Percentiles rank a stretch among this genome's conserved stretches.
Evolutionary conservation across 1,140 invertebrate genomes (phyloP).

Genomic region (Sarcophaga peregrina): DNA sequence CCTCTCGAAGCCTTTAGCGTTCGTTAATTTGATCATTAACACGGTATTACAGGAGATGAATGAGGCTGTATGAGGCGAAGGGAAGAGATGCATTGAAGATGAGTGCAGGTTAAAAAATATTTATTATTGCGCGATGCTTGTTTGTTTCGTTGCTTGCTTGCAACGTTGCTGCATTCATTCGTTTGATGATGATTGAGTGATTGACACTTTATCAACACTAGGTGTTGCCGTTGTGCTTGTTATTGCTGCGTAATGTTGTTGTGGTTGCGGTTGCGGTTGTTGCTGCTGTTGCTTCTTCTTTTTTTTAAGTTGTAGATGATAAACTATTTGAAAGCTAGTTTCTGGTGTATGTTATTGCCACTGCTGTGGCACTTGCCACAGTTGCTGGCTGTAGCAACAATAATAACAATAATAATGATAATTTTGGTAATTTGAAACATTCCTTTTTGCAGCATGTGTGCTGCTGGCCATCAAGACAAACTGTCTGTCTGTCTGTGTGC

Average conservation of each 20-base stretch:
- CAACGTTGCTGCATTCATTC: not conserved
- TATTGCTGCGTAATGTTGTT: not conserved
- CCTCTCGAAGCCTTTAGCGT: slow-evolving; percentile 17
- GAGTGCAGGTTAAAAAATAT: slow-evolving; percentile 1
- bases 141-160: not conserved
- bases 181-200: slow-evolving; percentile 32
- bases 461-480: not conserved
- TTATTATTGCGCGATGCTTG: not conserved
- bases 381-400: not conserved
- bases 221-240: not conserved
- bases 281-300: not conserved
- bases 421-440: slow-evolving; percentile 21
- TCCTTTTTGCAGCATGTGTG: not conserved
- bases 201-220: slow-evolving; percentile 29
- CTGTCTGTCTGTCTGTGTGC: not conserved
- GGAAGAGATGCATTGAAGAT: not conserved
- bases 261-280: not conserved
- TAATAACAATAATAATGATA: slow-evolving; percentile 25
- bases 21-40: slow-evolving; percentile 39
- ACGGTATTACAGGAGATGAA: slow-evolving; percentile 8
- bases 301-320: not conserved
- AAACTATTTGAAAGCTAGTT: not conserved
- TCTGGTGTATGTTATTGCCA: not conserved
- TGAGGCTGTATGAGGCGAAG: not conserved
- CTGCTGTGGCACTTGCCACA: not conserved